Evolutionary conservation across 2,888 invertebrate genomes (phyloP).

Genomic region (Hedychridium roseum): DNA sequence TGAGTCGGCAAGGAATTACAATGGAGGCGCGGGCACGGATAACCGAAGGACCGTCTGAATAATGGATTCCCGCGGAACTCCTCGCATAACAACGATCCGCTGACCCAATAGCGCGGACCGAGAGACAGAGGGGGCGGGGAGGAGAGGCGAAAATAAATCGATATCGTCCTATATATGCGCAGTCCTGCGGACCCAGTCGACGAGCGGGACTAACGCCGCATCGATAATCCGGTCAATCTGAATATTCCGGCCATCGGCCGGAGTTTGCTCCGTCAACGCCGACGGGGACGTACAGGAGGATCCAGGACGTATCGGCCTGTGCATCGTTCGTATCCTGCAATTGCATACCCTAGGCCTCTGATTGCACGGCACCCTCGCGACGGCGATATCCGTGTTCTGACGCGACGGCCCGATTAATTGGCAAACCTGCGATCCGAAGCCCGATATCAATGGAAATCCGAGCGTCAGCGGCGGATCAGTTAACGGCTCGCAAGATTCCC

Average conservation of each 20-base stretch:
- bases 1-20: constrained; percentile 61
- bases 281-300: too few species aligned
- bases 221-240: constrained; percentile 1
- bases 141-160: constrained; percentile 52
- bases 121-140: too few species aligned
- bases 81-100: constrained; percentile 55
- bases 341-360: too few species aligned
- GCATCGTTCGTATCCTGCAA: too few species aligned
- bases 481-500: too few species aligned
- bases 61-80: constrained; percentile 55
- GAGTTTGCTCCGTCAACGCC: constrained; percentile 37
- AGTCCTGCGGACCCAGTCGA: neutral
- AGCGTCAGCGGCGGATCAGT: too few species aligned
- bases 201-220: neutral
- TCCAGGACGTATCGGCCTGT: too few species aligned
- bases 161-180: constrained; percentile 17
- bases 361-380: too few species aligned
- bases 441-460: too few species aligned
- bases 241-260: constrained; percentile 1
- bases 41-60: constrained; percentile 53
- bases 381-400: too few species aligned
- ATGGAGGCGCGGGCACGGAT: constrained; percentile 53
- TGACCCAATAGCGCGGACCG: constrained; percentile 51
- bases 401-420: too few species aligned
- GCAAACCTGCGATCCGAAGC: too few species aligned